These are phyloP conservation scores for Tenualosa ilisha DNA, from an alignment of 2,797 vertebrate genomes.

Conservation along the genomic window DNA sequence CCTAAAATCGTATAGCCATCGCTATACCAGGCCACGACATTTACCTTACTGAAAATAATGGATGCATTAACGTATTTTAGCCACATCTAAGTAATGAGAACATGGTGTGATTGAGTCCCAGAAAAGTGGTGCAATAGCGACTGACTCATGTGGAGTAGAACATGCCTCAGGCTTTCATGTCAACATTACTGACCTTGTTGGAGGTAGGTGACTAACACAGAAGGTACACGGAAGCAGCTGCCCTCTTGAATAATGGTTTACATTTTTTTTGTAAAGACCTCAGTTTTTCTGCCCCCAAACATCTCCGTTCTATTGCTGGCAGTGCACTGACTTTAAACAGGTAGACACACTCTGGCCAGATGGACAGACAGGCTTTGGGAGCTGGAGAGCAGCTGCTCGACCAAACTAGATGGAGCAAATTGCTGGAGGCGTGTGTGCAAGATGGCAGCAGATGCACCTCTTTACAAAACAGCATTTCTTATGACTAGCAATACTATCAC, in stretches of 20 bases:
- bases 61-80: background rate
- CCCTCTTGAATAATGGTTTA: background rate
- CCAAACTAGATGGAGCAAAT: conserved; percentile 31
- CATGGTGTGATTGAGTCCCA: conserved; percentile 3
- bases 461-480: background rate
- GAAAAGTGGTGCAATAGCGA: background rate
- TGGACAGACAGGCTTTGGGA: conserved; percentile 47
- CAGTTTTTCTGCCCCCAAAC: background rate
- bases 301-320: background rate
- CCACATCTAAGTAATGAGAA: conserved; percentile 33
- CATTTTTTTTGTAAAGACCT: background rate
- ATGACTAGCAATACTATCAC: background rate
- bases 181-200: conserved; percentile 59
- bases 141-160: conserved; percentile 47
- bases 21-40: background rate
- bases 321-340: conserved; percentile 31
- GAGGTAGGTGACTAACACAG: conserved; percentile 10
- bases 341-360: conserved; percentile 51
- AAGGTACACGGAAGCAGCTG: conserved; percentile 15
- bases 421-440: conserved; percentile 37
- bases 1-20: background rate
- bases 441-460: conserved; percentile 36
- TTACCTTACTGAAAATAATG: conserved; percentile 17
- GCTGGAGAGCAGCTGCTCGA: conserved; percentile 46
- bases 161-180: conserved; percentile 47